Evolutionary conservation across 2,113 vertebrate genomes (phyloP), one percentile per base, ranked within the genome.

Genomic region (Columba janthina): DNA sequence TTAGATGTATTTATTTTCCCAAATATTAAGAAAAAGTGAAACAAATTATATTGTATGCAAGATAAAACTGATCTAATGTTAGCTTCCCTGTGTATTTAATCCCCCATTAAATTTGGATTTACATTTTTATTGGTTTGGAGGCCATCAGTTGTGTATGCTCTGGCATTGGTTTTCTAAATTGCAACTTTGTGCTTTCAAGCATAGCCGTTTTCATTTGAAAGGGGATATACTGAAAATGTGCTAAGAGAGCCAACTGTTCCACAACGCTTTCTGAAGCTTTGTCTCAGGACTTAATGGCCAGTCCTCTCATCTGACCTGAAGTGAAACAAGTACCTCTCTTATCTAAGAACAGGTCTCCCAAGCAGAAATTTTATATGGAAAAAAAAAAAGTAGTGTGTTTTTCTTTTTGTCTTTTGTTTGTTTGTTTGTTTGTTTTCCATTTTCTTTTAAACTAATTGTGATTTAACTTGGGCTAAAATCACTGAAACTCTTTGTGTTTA

Each of bases 71-170:
- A 86, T 88, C 90, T 97, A 88, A 80, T 95, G 88, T 56, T 96
- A 95, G 97, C 95, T 95, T 97, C 53, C 38, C 50, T 51, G 8
- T 29, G 34, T 93, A 90, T 92, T 98, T 98, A 97, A 84, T 96
- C 92, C 80, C 71, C 65, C 80, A 82, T 97, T 98, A 96, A 97
- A 94, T 94, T 88, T 96, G 69, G 71, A 96, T 97, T 97, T 97
- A 96, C 96, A 97, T 98, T 97, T 98, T 97, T 97, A 97, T 97
- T 91, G 86, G 69, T 51, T 97, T 96, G 31, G 44, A 92, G 10
- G 10, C 92, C 78, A 95, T 96, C 91, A 88, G 89, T 97, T 96
- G 85, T 94, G 80, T 88, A 91, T 78, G 57, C 64, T 72, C 51
- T 92, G 93, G 78, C 75, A 77, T 71, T 94, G 56, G 5, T 87